Base-by-base conservation (phyloP, 2,797 vertebrate species). In the Macroramphosus scolopax region DNA sequence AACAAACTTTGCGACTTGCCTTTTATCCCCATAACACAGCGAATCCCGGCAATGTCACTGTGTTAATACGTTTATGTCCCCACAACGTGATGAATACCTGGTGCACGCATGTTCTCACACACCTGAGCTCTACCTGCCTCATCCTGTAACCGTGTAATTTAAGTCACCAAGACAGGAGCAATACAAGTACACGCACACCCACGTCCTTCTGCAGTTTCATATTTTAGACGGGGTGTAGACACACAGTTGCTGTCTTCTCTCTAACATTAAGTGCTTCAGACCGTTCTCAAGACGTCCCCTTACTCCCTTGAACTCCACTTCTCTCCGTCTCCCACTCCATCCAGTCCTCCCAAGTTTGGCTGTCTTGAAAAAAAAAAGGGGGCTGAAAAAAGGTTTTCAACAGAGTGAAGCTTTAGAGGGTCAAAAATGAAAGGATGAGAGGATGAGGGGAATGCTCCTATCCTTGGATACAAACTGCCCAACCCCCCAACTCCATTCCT, bases 271-370 rank as follows among this genome's bases (percentile, higher is more conserved):
- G 53, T 58, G 38, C 57, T 68, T 47, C 24, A 25, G 41, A 51
- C 39, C 55, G 17, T 36, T 63, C 42, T 58, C 33, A 42, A 62
- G 50, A 60, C 54, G 32, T 39, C 40, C 22, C 43, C 43, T 14
- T 2, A 38, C 54, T 56, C 47, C 63, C 55, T 63, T 37, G 17
- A 68, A 68, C 62, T 61, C 48, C 51, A 28, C 55, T 18, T 12
- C 62, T 46, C 53, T 56, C 31, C 4, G 16, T 57, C 70, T 71
- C 48, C 56, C 44, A 55, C 64, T 63, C 52, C 28, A 56, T 75
- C 44, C 49, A 72, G 53, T 74, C 70, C 70, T 81, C 62, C 69
- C 64, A 57, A 63, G 17, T 60, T 75, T 77, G 69, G 61, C 71
- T 6, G 37, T 61, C 37, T 79, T 55, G 30, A 44, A 44, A 53